Evolutionary conservation across 2,888 invertebrate species (phyloP), one percentile per base, ranked within the genome.

Genomic region (Chymomyza caudatula): DNA sequence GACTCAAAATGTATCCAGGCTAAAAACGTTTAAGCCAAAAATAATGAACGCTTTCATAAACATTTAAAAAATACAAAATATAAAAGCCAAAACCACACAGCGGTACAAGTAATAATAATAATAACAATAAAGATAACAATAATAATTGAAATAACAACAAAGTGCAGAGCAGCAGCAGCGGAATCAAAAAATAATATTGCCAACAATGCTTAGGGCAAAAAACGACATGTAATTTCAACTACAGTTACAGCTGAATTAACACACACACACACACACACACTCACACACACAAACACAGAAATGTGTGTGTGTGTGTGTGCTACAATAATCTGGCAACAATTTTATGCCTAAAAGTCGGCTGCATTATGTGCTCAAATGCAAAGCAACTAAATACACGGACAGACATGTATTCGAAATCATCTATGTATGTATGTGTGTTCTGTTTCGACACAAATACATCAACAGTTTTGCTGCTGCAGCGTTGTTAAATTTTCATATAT

Each of bases 321-420:
- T 67, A 65, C 58, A 66, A 77, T 81, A 78, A 78, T 80, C 73
- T 73, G 81, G 52, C 65, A 65, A 65, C 67, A 80, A 19, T 62
- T 70, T 80, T 70, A 67, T 74, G 73, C 77, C 73, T 67, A 77
- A 85, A 82, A 82, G 85, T 76, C 66, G 71, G 61, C 51, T 64
- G 60, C 65, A 77, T 65, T 74, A 60, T 69, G 63, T 65, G 73
- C 69, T 23, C 52, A 20, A 73, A 68, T 61, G 58, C 52, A 20
- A 19, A 37, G 29, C 29, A 37, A 20, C 20, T 19, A 11, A 15
- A 23, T 15, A n/a, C 43, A 51, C 11, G 23, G 13, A 62, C 49
- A 29, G 4, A 56, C n/a, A 61, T 19, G 42, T 3, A 20, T 13
- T 23, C 11, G n/a, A 19, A 22, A 6, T 4, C 37, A 52, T 3